phyloP scores from a whole-genome alignment of 2,797 vertebrate species.

The Tauraco hartlaubi region DNA sequence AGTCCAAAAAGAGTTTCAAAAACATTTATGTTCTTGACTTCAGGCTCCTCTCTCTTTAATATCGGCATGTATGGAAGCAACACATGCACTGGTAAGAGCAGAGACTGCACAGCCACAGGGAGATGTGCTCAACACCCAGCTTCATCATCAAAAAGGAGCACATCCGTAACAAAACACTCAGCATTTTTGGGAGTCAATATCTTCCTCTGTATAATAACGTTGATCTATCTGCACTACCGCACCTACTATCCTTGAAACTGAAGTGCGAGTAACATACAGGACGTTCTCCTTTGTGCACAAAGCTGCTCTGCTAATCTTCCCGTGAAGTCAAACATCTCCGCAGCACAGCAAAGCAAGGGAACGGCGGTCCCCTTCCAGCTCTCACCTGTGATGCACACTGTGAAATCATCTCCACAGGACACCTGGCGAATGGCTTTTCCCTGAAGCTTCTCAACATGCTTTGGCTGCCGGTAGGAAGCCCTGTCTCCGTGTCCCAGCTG shows the following conservation, averaged over 20 bases:
- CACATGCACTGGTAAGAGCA: not conserved
- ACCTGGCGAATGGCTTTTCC: conserved; percentile 95
- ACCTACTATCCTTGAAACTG: not conserved
- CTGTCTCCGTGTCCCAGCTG: conserved; percentile 97
- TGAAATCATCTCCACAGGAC: conserved; percentile 96
- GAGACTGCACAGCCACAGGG: not conserved
- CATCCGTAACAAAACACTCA: not conserved
- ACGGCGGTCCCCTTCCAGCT: not conserved
- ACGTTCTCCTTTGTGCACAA: not conserved
- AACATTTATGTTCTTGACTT: not conserved
- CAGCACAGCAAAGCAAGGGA: not conserved
- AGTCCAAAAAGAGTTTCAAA: not conserved
- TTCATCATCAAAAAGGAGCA: not conserved
- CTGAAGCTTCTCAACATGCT: conserved; percentile 93
- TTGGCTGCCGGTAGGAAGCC: conserved; percentile 95
- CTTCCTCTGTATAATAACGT: not conserved
- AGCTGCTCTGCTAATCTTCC: not conserved
- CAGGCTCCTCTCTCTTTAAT: not conserved
- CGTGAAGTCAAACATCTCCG: not conserved
- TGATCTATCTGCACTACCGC: not conserved
- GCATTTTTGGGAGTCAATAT: not conserved
- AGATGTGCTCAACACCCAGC: not conserved
- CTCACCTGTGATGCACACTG: conserved; percentile 95
- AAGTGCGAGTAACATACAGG: fast-evolving
- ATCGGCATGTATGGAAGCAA: fast-evolving